Evolutionary conservation across 1,140 invertebrate species (phyloP), one percentile per base, ranked within the genome.

Genomic region (Agrypnia vestita): DNA sequence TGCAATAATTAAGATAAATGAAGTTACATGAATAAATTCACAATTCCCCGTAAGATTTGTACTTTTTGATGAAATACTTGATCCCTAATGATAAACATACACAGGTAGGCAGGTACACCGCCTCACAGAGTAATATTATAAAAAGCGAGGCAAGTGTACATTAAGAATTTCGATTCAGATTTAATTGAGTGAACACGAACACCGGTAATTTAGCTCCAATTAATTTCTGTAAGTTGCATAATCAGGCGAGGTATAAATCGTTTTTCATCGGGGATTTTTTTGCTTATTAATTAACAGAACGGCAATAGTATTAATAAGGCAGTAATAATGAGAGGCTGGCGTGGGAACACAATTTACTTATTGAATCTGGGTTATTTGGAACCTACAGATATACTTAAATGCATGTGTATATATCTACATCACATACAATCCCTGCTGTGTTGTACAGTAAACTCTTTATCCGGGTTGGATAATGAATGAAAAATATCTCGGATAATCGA

Each of bases 221-320:
- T 82, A 82, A 76, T 82, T 82, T 81, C 59, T 64, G 76, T 69
- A 78, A 81, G 71, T 19, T 74, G 76, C 77, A 81, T 71, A 67
- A 64, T 67, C 49, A 44, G 49, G 17, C 64, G 46, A 15, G 35
- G 53, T 47, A 69, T 78, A 78, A 78, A 81, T 78, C 78, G 80
- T 81, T 67, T 78, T 74, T 19, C 76, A 73, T 51, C 62, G 73
- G 59, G 62, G 59, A 72, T 51, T 49, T 69, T 59, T 43, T 67
- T 74, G 8, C 21, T 44, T 43, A 59, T 75, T 75, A 75, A 75
- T 75, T 75, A 75, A 75, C 73, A 75, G 73, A 11, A 44, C 1
- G 47, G 47, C 19, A 21, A 46, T 59, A 17, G 10, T 10, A 46
- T n/a, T 35, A 21, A 72, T 44, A 49, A 72, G 49, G 35, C 62